Base-by-base conservation (phyloP, 1,140 invertebrate genomes). In the Habropoda laboriosa region DNA sequence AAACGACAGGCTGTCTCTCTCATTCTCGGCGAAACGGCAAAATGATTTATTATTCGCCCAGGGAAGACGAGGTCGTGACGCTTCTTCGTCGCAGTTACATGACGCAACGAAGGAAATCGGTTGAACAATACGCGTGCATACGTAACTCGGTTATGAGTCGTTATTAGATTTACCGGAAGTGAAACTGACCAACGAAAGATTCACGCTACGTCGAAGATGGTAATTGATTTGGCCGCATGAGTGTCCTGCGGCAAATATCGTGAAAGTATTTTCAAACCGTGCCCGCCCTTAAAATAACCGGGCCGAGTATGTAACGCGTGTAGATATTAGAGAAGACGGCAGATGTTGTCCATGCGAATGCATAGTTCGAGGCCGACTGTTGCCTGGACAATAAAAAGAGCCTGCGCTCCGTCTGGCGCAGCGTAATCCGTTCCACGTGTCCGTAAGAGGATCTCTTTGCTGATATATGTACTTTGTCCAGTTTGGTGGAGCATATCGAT, bases 101-200 rank as follows among this genome's bases (percentile, higher is more conserved):
- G 63, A 80, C 30, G 79, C 73, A 80, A 80, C 55, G 73, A 68
- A 76, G 63, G 73, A 61, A 80, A 80, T 80, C 73, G 63, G 38
- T 42, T 2, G 73, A 77, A 64, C 77, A 35, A 64, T 73, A 55
- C 63, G 53, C 79, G 55, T 61, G 42, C 53, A 30, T 10, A n/a
- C 55, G 45, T 72, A 73, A 73, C 68, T 57, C 12, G 57, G 18
- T 51, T 45, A 71, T 30, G 27, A 61, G 16, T 42, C 38, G 27
- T 7, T 35, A 30, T 79, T 64, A 63, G 47, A 64, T 49, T 60
- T 32, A 40, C 38, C 53, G 73, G 79, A 79, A 79, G 70, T 35
- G 58, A 73, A 64, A 57, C 38, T 30, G n/a, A 6, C 30, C 61
- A 21, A 40, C n/a, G 49, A 61, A 47, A 55, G 57, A 79, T 63